Base-by-base conservation (phyloP, 2,113 vertebrate species). In the Sakesphorus luctuosus region DNA sequence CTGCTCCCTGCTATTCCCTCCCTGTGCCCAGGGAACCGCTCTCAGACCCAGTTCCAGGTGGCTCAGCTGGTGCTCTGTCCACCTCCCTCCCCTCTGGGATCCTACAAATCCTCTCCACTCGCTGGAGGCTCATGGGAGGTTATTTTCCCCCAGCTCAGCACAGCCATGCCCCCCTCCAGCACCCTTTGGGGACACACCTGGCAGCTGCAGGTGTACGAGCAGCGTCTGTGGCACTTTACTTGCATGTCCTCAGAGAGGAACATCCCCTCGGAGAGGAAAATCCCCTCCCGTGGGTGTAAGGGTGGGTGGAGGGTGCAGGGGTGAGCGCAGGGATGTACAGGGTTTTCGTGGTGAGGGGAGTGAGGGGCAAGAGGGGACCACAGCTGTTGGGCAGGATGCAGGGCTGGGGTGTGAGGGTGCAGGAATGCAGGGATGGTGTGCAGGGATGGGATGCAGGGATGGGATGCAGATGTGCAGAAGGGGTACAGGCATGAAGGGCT, bases 31-130 rank as follows among this genome's bases (percentile, higher is more conserved):
- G 15, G 18, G 7, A 69, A 38, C 7, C 2, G 4, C 13, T 31
- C 72, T 35, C 59, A 80, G 29, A 10, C 31, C 28, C 63, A 40
- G 11, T 2, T 18, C 17, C 2, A 5, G 19, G 35, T 1, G 7
- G 19, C 28, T 90, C 46, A 24, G 23, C 35, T 19, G 31, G 18
- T 24, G 9, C 12, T 47, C 20, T 2, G 28, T 3, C 18, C 79
- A 56, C 18, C 26, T 25, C 38, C 40, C 1, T 2, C 1, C 2
- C 8, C 4, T 2, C 44, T 4, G 4, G 11, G 26, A 62, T 23
- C 11, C 65, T 31, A 5, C 3, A 29, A 40, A 18, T 25, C 44
- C 53, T 68, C 36, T 18, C 49, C 33, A 8, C 28, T 18, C 8
- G 15, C 17, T 43, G 40, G 38, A 67, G 13, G 31, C 50, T 88